These are phyloP conservation scores for Hemibagrus guttatus DNA, from an alignment of 2,797 vertebrate species.

Conservation along the genomic window DNA sequence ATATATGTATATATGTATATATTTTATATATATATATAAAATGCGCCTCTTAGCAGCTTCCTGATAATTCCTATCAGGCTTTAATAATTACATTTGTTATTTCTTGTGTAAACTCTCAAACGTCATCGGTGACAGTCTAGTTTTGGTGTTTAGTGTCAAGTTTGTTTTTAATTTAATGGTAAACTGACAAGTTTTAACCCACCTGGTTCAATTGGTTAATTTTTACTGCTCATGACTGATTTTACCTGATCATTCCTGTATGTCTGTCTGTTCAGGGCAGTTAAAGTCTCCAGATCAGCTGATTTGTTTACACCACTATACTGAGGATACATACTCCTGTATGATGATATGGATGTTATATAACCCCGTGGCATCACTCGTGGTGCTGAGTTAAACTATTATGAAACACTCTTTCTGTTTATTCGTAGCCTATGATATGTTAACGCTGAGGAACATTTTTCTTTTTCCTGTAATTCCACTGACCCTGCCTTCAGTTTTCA, in stretches of 20 bases:
- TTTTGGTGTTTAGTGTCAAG: background rate
- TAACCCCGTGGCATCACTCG: background rate
- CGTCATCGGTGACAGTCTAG: background rate
- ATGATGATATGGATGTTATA: background rate
- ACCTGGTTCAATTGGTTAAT: slow-evolving; percentile 4
- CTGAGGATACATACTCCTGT: background rate
- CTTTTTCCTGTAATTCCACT: background rate
- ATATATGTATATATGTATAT: too few species aligned
- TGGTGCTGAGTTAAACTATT: background rate
- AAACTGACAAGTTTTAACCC: slow-evolving; percentile 10
- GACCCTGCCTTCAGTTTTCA: background rate
- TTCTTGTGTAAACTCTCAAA: slow-evolving; percentile 1
- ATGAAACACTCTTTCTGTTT: background rate
- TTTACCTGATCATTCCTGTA: slow-evolving; percentile 19
- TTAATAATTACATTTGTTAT: background rate
- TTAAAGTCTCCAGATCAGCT: slow-evolving; percentile 19
- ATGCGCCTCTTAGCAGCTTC: background rate
- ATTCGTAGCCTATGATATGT: background rate
- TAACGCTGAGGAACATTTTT: background rate
- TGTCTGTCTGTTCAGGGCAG: slow-evolving; percentile 32
- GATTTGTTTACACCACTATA: background rate
- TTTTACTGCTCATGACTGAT: background rate
- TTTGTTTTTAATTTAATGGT: background rate
- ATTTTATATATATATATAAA: too few species aligned
- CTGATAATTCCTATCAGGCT: background rate